Evolutionary conservation across 2,797 vertebrate genomes (phyloP).

Genomic region (Hybognathus amarus): DNA sequence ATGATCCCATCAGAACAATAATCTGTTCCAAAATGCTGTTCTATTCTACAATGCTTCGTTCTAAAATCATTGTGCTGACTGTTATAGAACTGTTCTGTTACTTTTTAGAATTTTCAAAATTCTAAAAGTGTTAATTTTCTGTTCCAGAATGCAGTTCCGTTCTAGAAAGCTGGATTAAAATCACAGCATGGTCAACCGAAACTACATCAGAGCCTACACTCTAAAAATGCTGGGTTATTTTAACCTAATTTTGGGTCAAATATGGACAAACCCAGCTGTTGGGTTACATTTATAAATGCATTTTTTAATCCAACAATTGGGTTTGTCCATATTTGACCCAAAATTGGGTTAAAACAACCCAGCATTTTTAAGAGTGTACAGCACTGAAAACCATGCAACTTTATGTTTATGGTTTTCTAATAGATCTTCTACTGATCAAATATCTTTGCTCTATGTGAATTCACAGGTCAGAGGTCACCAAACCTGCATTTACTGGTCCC

Average conservation of each 20-base stretch:
- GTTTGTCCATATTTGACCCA: no score
- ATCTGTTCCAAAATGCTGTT: not conserved
- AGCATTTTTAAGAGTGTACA: no score
- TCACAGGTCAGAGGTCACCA: not conserved
- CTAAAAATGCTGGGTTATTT: no score
- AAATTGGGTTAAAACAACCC: no score
- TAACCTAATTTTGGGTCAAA: no score
- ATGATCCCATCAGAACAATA: not conserved
- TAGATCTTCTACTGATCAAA: not conserved
- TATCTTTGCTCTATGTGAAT: not conserved
- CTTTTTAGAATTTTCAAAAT: not conserved
- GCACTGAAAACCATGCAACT: not conserved
- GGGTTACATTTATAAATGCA: no score
- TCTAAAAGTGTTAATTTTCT: not conserved
- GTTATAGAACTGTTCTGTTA: not conserved
- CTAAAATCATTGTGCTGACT: not conserved
- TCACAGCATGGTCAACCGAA: slow-evolving; percentile 18
- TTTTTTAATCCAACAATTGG: no score
- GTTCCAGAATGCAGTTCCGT: not conserved
- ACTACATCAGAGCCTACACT: no score
- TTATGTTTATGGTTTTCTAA: not conserved
- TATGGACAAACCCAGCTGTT: no score
- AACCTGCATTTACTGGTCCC: not conserved
- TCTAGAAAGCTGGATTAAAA: slow-evolving; percentile 3
- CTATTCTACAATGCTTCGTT: not conserved